A percentile compares a stretch with the other conserved stretches of the same genome.
Evolutionary conservation across 2,888 invertebrate genomes (phyloP).

Genomic region (Leucania comma): DNA sequence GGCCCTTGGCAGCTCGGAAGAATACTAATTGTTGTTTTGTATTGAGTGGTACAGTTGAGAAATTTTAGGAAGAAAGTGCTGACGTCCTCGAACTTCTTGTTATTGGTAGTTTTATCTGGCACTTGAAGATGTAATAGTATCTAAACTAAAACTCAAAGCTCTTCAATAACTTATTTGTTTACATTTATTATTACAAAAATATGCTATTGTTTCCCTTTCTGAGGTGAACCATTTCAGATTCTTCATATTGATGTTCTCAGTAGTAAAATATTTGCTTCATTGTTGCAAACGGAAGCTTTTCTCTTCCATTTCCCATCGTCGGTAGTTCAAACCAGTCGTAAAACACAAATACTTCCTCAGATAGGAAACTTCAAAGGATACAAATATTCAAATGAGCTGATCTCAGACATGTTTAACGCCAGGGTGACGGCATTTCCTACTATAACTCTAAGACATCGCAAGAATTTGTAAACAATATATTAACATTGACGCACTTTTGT

Average conservation of each 20-base stretch:
- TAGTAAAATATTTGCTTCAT: no score
- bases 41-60: not conserved
- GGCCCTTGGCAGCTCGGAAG: not conserved
- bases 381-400: slow-evolving; percentile 34
- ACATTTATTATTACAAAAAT: no score
- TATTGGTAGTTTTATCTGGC: no score
- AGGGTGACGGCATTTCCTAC: slow-evolving; percentile 40
- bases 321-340: slow-evolving; percentile 11
- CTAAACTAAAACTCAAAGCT: no score
- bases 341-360: slow-evolving; percentile 3
- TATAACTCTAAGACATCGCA: slow-evolving; percentile 36
- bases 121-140: no score
- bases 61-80: no score
- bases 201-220: no score
- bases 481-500: slow-evolving; percentile 49
- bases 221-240: no score
- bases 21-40: slow-evolving; percentile 2
- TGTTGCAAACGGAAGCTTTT: no score
- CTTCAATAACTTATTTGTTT: no score
- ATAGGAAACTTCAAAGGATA: slow-evolving; percentile 17
- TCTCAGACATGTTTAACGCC: slow-evolving; percentile 19
- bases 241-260: no score
- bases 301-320: not conserved
- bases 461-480: slow-evolving; percentile 41
- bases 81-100: not conserved